Base-by-base conservation (phyloP, 2,113 vertebrate genomes). In the Myxocyprinus asiaticus region DNA sequence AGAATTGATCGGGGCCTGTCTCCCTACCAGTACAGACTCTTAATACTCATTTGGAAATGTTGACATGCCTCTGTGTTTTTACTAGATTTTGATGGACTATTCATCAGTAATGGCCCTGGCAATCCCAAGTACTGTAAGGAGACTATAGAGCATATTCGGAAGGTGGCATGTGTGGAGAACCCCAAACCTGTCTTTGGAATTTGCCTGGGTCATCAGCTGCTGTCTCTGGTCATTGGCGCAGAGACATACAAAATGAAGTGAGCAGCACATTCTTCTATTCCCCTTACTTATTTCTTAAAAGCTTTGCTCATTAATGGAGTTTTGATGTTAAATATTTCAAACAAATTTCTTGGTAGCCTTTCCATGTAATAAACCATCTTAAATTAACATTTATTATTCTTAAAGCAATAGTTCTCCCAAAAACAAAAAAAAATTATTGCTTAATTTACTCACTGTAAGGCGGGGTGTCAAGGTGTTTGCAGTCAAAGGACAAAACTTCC, bases 221-320 rank as follows among this genome's bases (percentile, higher is more conserved):
- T 99, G 0, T 94, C 97, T 0, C 85, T 99, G 82, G 96, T 95
- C 82, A 93, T 96, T 0, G 96, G 95, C 0, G 94, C 96, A 6
- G 93, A 87, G 83, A 98, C 96, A 67, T 98, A 93, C 90, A 98
- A 98, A 89, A 98, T 99, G 96, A 98, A 97, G 97, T 98, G 77
- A 92, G 96, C 83, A 14, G 6, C 55, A 4, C 12, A 53, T 61
- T 58, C 7, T 8, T 47, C 45, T 10, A n/a, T 65, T 77, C 1
- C 11, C n/a, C 58, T 33, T 5, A 15, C 15, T 67, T 58, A 67
- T 47, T 9, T 47, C 45, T 47, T 47, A 47, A 47, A 47, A n/a
- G n/a, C 7, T 47, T 47, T 4, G 45, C 45, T 47, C 4, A 44
- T 9, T 9, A 11, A 15, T 67, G 51, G 4, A 12, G 48, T 47